Evolutionary conservation across 2,888 invertebrate genomes (phyloP).

Genomic region (Shargacucullia verbasci): DNA sequence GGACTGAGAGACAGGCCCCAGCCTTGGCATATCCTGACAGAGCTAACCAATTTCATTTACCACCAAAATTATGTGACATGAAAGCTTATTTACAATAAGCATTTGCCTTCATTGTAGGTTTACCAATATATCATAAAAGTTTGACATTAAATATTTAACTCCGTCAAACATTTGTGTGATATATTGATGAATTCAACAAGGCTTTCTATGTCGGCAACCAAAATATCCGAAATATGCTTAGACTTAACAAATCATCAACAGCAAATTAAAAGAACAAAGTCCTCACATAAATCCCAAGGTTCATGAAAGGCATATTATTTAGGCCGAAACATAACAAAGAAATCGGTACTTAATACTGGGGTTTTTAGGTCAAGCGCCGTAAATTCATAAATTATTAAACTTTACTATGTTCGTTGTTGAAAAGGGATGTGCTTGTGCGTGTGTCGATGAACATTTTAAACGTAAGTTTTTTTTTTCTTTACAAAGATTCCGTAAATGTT

Average conservation of each 20-base stretch:
- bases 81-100: too few relatives aligned
- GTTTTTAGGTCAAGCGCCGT: slow-evolving; percentile 53
- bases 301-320: slow-evolving; percentile 21
- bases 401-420: slow-evolving; percentile 27
- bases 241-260: slow-evolving; percentile 15
- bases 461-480: neutral
- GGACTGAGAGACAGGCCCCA: too few relatives aligned
- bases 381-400: slow-evolving; percentile 50
- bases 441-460: slow-evolving; percentile 17
- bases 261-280: slow-evolving; percentile 16
- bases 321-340: slow-evolving; percentile 20
- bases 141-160: too few relatives aligned
- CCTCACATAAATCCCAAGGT: slow-evolving; percentile 22
- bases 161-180: too few relatives aligned
- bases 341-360: slow-evolving; percentile 22
- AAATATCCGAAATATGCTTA: slow-evolving; percentile 4
- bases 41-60: too few relatives aligned
- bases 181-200: too few relatives aligned
- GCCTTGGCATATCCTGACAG: too few relatives aligned
- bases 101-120: too few relatives aligned
- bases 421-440: slow-evolving; percentile 28
- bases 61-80: too few relatives aligned
- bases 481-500: too few relatives aligned
- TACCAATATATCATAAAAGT: neutral
- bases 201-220: slow-evolving; percentile 5